A percentile compares a stretch with the other conserved stretches of the same genome.
Conservation (phyloP, 2,797 vertebrate genomes). For the Neopelma chrysocephalum region DNA sequence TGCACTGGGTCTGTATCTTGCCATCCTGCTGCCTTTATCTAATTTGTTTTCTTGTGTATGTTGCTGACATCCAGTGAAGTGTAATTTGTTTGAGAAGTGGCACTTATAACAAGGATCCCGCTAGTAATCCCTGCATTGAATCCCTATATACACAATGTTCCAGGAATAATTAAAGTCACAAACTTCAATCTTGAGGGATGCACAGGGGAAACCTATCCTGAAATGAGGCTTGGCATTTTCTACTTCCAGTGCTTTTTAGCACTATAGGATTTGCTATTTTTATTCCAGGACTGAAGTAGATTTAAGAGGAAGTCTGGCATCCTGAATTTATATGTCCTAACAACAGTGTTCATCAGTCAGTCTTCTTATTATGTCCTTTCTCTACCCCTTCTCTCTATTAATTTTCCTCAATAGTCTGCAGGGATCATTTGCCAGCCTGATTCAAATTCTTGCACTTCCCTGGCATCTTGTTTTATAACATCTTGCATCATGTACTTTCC, state of each 20-base stretch:
- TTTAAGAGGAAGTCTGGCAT: conserved; percentile 25
- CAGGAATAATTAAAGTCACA: conserved; percentile 53
- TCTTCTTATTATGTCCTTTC: conserved; percentile 18
- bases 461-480: conserved; percentile 51
- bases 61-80: conserved; percentile 37
- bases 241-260: conserved; percentile 14
- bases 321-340: background rate
- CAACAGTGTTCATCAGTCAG: conserved; percentile 21
- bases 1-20: conserved; percentile 6
- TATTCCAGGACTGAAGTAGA: background rate
- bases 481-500: conserved; percentile 59
- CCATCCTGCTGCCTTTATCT: background rate
- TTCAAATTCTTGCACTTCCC: conserved; percentile 53
- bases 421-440: conserved; percentile 58
- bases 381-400: conserved; percentile 30
- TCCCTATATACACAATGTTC: conserved; percentile 18
- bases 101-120: conserved; percentile 32
- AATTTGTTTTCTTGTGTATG: conserved; percentile 46
- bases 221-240: background rate
- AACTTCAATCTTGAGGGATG: conserved; percentile 36
- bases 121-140: conserved; percentile 48
- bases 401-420: conserved; percentile 54
- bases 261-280: conserved; percentile 3
- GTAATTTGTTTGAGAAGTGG: conserved; percentile 61
- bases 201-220: conserved; percentile 23